Base-by-base conservation (phyloP, 2,797 vertebrate species). In the Microctenopoma stevenorrisi region DNA sequence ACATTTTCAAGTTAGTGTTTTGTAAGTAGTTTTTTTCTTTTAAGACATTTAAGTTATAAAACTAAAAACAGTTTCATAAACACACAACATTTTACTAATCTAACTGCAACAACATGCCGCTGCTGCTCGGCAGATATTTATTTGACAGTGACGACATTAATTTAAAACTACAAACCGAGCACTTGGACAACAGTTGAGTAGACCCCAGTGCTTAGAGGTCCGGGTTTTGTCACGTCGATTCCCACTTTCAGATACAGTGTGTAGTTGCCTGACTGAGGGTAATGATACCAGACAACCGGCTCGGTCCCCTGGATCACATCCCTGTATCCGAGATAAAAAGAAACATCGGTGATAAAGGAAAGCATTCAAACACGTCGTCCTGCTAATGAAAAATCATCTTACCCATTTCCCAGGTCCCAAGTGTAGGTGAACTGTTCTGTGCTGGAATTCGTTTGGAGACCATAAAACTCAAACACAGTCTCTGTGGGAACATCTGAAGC, bases 351-450 rank as follows among this genome's bases (percentile, higher is more conserved):
- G 5, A 33, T 5, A 14, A 42, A n/a, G 16, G 1, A 55, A 73
- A 58, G 26, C 10, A 30, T 10, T 30, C 5, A 0, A 33, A 38
- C 11, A 1, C 2, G 14, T 42, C 4, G 13, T 28, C 15, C 12
- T 0, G 60, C 44, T 44, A 15, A 7, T 10, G 4, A 25, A 12
- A 25, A 51, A 14, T 44, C 10, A 16, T 51, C 44, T 0, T 94
- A 97, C 97, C 97, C 95, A 0, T 96, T 94, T 63, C 96, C 96
- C 9, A 97, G 87, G 83, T 96, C 92, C 96, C 96, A 98, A 1
- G 58, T 94, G 59, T 97, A 97, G 65, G 89, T 91, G 82, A 96
- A 96, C 0, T 86, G 86, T 13, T 93, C 93, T 0, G 70, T 53
- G 76, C 90, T 93, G 83, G 95, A 93, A 77, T 94, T 95, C 82